Evolutionary conservation across 2,797 vertebrate species (phyloP).

Genomic region (Danio jaintianensis): DNA sequence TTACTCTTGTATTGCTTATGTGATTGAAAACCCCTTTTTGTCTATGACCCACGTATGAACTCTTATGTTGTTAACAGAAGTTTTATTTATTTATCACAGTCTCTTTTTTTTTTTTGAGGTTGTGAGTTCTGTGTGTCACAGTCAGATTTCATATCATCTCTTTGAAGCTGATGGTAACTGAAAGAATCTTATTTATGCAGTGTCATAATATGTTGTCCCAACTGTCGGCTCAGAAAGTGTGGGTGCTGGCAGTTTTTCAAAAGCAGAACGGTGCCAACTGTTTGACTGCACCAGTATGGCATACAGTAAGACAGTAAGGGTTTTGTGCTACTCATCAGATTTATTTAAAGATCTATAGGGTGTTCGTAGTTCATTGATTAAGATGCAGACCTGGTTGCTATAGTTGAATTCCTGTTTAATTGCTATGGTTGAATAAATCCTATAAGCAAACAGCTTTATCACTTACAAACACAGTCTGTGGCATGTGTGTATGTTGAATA

Average conservation of each 20-base stretch:
- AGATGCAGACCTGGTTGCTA: background rate
- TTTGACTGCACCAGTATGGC: conserved; percentile 12
- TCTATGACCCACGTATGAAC: background rate
- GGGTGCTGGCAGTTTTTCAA: background rate
- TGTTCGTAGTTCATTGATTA: background rate
- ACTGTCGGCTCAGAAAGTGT: conserved; percentile 27
- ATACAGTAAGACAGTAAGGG: background rate
- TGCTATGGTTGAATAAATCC: background rate
- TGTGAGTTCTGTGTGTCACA: conserved; percentile 1
- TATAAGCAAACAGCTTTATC: too few relatives aligned
- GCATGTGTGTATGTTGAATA: background rate
- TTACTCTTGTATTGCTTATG: too few relatives aligned
- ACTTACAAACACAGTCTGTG: background rate
- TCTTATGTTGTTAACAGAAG: background rate
- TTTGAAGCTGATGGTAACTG: conserved; percentile 26
- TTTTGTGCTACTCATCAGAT: conserved; percentile 10
- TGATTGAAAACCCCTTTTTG: too few relatives aligned
- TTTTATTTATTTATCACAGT: conserved; percentile 13
- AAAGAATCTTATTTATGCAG: conserved; percentile 31
- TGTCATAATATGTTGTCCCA: conserved; percentile 45
- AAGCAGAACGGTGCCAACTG: conserved; percentile 9
- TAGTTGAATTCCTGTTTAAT: background rate
- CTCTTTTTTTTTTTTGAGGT: background rate
- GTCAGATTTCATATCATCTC: background rate
- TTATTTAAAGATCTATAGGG: background rate